Evolutionary conservation across 2,797 vertebrate genomes (phyloP).

Genomic region (Micropoecilia bifurca): DNA sequence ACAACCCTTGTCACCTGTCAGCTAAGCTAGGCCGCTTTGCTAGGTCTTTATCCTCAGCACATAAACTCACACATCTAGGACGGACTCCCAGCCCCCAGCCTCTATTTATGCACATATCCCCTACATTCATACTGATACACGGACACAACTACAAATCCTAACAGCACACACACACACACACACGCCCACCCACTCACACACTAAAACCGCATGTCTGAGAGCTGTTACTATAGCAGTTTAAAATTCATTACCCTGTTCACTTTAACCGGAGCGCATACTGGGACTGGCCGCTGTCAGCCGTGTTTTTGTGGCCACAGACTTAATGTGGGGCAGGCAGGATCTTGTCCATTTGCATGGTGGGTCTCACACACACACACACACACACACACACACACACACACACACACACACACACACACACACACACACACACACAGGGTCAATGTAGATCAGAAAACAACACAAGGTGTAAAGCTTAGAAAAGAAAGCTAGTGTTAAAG

Average conservation of each 20-base stretch:
- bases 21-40: constrained; percentile 86
- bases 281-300: constrained; percentile 63
- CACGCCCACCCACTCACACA: constrained; percentile 77
- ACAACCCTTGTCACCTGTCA: constrained; percentile 90
- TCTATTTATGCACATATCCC: constrained; percentile 71
- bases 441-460: background rate
- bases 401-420: too few species aligned
- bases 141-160: constrained; percentile 74
- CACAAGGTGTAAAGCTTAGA: background rate
- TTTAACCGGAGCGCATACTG: constrained; percentile 76
- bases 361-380: constrained; percentile 1
- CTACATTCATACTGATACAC: constrained; percentile 76
- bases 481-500: background rate
- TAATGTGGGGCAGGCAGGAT: background rate
- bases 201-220: constrained; percentile 83
- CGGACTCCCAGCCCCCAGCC: constrained; percentile 74
- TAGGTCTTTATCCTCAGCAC: constrained; percentile 87
- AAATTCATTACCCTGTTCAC: constrained; percentile 87
- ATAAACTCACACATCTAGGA: constrained; percentile 78
- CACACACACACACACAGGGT: background rate
- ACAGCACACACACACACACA: constrained; percentile 70
- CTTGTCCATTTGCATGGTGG: constrained; percentile 5
- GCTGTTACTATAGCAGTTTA: constrained; percentile 84
- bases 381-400: too few species aligned
- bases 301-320: constrained; percentile 40